These are phyloP conservation scores for Dioctria rufipes DNA, from an alignment of 2,888 invertebrate genomes.

Conservation along the genomic window DNA sequence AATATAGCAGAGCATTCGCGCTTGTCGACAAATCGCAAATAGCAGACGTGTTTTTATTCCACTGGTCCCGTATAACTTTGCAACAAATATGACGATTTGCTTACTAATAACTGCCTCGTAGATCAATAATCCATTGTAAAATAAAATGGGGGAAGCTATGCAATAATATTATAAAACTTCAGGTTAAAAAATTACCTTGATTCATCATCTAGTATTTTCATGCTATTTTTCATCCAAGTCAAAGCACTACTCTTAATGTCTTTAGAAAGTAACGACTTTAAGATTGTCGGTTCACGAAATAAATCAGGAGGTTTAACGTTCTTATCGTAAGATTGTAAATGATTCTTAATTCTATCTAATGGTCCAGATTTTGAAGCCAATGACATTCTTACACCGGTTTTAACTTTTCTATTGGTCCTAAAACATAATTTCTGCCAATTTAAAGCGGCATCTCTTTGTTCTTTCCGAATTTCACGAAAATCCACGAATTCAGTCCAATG, in stretches of 20 bases:
- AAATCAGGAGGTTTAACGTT: slow-evolving; percentile 76
- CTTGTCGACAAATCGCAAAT: too few relatives aligned
- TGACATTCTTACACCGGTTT: not conserved
- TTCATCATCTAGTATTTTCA: slow-evolving; percentile 70
- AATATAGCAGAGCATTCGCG: too few relatives aligned
- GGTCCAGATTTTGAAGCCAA: slow-evolving; percentile 68
- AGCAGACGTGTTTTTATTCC: too few relatives aligned
- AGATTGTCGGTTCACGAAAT: slow-evolving; percentile 69
- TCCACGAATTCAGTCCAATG: slow-evolving; percentile 81
- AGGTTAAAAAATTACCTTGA: slow-evolving; percentile 70
- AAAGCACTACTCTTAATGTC: slow-evolving; percentile 65
- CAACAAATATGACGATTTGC: not conserved
- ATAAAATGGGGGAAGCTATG: not conserved
- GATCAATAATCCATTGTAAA: not conserved
- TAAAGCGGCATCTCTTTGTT: slow-evolving; percentile 72
- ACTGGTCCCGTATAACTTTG: not conserved
- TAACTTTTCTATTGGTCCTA: slow-evolving; percentile 58
- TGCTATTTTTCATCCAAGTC: slow-evolving; percentile 65
- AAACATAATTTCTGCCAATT: slow-evolving; percentile 75
- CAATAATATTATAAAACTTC: slow-evolving; percentile 15
- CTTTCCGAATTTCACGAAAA: slow-evolving; percentile 73
- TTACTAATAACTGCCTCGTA: not conserved
- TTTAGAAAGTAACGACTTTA: slow-evolving; percentile 62
- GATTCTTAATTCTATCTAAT: slow-evolving; percentile 73
- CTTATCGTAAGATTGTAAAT: slow-evolving; percentile 78